Evolutionary conservation across 2,888 invertebrate species (phyloP), one percentile per base, ranked within the genome.

Genomic region (Nipponacmea schrenckii): DNA sequence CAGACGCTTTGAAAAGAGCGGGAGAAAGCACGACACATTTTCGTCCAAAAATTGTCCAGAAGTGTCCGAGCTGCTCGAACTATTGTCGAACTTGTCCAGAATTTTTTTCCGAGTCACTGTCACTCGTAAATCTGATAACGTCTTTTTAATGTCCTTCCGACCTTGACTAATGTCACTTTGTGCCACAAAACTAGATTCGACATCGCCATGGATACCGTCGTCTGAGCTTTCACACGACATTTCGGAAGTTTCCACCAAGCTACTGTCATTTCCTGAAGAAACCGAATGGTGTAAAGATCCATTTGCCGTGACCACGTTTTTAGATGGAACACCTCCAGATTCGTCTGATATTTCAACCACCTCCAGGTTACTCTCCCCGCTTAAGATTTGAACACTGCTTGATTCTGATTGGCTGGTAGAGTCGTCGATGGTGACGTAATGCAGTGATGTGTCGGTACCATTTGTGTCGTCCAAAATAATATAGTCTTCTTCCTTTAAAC

Each of bases 201-300:
- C 17, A 45, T 74, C 69, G 31, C 69, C 67, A 65, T 71, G 71
- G n/a, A 74, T 63, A 31, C 74, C 71, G 17, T 67, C 69, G 17
- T 65, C 71, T 44, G 67, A 68, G 20, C 68, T 72, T n/a, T 68
- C 68, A n/a, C 15, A 31, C 20, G 62, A 39, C 26, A 31, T 26
- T 5, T 46, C 69, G 5, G 48, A 39, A 14, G 48, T 48, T 15
- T 69, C 64, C 1, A 64, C 31, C 20, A 48, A 26, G 39, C 69
- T 62, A 27, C 64, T 64, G 31, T 64, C 64, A 69, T n/a, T 69
- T 17, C 24, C 39, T 20, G 66, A 56, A 20, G 56, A 56, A 20
- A 20, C 24, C 3, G 20, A 24, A 20, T 56, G 20, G 2, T 12
- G 56, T 10, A 39, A 5, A 5, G 39, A 39, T 39, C 8, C 39